Evolutionary conservation across 2,797 vertebrate species (phyloP).

Genomic region (Erethizon dorsatum): DNA sequence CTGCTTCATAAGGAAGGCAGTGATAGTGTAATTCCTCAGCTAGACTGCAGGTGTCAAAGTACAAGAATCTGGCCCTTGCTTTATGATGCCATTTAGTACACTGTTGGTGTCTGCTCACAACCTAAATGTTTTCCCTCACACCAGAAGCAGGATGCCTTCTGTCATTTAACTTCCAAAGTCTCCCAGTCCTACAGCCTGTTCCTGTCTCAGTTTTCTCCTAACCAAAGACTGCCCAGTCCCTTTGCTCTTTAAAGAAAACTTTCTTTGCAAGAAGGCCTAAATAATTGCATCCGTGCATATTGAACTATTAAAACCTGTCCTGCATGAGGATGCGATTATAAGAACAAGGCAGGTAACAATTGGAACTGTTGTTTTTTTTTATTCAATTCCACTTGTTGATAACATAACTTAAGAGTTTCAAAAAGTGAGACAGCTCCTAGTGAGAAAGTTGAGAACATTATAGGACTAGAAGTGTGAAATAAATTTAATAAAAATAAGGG

Average conservation of each 20-base stretch:
- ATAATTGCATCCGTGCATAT: neutral
- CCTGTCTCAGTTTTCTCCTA: constrained; percentile 30
- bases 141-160: constrained; percentile 42
- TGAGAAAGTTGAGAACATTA: neutral
- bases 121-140: neutral
- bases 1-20: constrained; percentile 85
- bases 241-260: neutral
- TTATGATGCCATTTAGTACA: constrained; percentile 80
- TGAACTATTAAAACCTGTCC: neutral
- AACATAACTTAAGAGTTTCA: neutral
- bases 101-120: neutral
- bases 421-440: neutral
- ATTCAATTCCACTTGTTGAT: neutral
- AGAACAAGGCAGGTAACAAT: neutral
- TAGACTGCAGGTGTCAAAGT: constrained; percentile 59
- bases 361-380: neutral
- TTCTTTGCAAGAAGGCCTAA: constrained; percentile 48
- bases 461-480: neutral
- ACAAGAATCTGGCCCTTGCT: neutral
- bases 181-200: neutral
- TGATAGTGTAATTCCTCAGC: constrained; percentile 66
- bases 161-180: constrained; percentile 30
- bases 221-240: neutral
- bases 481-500: neutral
- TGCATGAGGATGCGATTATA: neutral